phyloP scores from a whole-genome alignment of 1,140 invertebrate species.

The honey bee (Apis mellifera) region DNA sequence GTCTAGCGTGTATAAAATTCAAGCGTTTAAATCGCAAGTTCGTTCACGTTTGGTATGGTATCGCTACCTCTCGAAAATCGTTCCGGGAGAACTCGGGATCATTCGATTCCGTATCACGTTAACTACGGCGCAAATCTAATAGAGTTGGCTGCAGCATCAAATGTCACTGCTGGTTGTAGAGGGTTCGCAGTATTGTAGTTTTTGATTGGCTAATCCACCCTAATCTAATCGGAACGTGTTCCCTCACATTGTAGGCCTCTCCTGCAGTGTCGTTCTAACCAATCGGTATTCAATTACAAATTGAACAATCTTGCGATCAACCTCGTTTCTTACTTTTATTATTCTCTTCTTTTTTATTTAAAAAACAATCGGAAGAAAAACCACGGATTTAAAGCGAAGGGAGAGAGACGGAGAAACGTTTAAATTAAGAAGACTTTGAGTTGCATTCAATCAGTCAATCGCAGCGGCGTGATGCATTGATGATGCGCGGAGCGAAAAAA shows the following conservation, averaged over 20 bases:
- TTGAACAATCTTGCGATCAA: constrained; percentile 58
- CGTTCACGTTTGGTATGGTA: constrained; percentile 13
- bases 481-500: constrained; percentile 56
- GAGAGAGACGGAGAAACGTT: too few species aligned
- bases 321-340: background rate
- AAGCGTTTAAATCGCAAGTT: constrained; percentile 10
- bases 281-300: constrained; percentile 64
- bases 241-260: constrained; percentile 49
- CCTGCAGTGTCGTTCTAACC: constrained; percentile 46
- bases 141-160: constrained; percentile 77
- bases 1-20: background rate
- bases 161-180: constrained; percentile 75
- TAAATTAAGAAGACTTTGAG: background rate
- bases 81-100: constrained; percentile 73
- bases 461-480: constrained; percentile 46
- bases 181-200: constrained; percentile 78
- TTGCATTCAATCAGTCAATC: constrained; percentile 52
- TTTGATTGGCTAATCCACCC: constrained; percentile 81
- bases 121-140: constrained; percentile 79
- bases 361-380: too few species aligned
- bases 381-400: too few species aligned
- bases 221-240: constrained; percentile 79
- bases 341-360: too few species aligned
- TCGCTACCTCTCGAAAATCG: constrained; percentile 64
- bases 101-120: constrained; percentile 80